Base-by-base conservation (phyloP, 2,888 invertebrate genomes). In the Drosophila aldrichi region DNA sequence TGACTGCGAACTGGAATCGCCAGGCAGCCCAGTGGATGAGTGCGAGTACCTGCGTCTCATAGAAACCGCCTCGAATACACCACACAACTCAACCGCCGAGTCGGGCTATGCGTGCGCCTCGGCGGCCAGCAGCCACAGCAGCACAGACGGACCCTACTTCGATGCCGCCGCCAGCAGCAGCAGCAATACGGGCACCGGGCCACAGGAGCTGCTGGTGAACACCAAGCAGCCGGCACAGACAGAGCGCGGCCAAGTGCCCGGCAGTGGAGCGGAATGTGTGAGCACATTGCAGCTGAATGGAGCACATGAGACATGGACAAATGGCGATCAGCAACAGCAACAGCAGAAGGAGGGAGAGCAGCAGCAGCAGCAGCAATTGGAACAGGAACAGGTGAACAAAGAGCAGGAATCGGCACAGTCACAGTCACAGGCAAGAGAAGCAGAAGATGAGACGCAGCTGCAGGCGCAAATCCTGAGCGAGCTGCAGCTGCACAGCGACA, bases 21-120 rank as follows among this genome's bases (percentile, higher is more conserved):
- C 96, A 0, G 95, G 95, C 56, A 96, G 96, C 80, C 96, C 96
- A 0, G 95, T 94, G 55, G 96, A 96, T 75, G 94, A 94, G 80
- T 93, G 93, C 76, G 95, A 95, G 91, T 93, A 94, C 67, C 93
- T 94, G 68, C 91, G 92, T 73, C 86, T 93, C 54, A 92, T 93
- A 86, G 93, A 89, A 92, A 94, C 94, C 82, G 94, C 94, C 82
- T 94, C 94, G 79, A 94, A 94, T 73, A 94, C 94, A 70, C 92
- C 94, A 32, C 94, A 94, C 75, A 92, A 91, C 71, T 93, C 91
- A 81, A 93, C 90, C 69, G 91, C 91, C 81, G 95, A 94, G 67
- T 93, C 94, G 2, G 94, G 93, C 25, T 94, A 92, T 89, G 92
- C 94, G 3, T 95, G 95, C 74, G 94, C 93, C 14, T 92, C 92